Conservation (phyloP, 2,888 invertebrate genomes). For the Ophion obscuratus region DNA sequence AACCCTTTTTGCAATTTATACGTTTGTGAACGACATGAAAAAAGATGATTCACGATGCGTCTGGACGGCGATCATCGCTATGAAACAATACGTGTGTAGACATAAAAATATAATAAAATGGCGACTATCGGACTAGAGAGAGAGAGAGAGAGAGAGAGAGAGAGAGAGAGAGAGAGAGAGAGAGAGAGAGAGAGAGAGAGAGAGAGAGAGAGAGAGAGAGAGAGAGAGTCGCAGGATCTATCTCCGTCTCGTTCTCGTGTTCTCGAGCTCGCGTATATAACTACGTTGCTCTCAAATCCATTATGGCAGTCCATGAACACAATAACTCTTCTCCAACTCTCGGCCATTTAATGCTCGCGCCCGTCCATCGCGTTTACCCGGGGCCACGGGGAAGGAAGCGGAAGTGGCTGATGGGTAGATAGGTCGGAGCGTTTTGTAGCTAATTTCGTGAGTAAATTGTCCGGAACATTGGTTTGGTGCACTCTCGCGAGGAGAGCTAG, state of each 20-base stretch:
- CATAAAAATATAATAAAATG: no score
- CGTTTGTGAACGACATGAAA: no score
- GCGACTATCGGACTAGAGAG: no score
- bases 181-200: not conserved
- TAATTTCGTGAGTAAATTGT: conserved; percentile 84
- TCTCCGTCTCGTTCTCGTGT: conserved; percentile 41
- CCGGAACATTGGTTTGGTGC: conserved; percentile 83
- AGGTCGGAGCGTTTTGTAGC: conserved; percentile 83
- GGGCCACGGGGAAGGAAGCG: conserved; percentile 81
- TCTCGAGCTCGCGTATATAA: conserved; percentile 56
- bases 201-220: not conserved
- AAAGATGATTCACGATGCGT: no score
- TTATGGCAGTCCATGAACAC: conserved; percentile 82
- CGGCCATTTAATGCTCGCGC: conserved; percentile 80
- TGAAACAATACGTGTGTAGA: no score
- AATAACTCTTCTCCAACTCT: conserved; percentile 83
- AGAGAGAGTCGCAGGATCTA: conserved; percentile 38
- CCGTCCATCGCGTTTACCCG: conserved; percentile 81
- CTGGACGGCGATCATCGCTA: no score
- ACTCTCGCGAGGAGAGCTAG: conserved; percentile 68
- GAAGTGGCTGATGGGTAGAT: conserved; percentile 84
- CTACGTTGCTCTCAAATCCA: conserved; percentile 76
- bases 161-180: conserved; percentile 16
- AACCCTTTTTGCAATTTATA: no score
- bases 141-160: no score